A percentile compares a stretch with the other conserved stretches of the same genome.
Conservation (phyloP, 1,140 invertebrate genomes). For the Camponotus vicinus region DNA sequence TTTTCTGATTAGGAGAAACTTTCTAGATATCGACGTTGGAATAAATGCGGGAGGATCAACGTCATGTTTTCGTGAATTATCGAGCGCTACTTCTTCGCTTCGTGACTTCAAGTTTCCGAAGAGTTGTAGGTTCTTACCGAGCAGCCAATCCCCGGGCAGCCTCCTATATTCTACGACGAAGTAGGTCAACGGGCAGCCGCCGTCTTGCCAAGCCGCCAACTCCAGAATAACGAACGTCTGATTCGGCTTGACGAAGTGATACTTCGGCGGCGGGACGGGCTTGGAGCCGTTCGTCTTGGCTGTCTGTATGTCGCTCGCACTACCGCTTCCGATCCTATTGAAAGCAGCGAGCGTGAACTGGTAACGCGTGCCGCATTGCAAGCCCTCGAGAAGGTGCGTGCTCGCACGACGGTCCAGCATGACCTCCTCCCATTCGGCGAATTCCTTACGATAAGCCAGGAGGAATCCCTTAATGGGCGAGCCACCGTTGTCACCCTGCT, state of each 20-base stretch:
- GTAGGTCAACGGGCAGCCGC: constrained; percentile 89
- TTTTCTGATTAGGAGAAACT: neutral
- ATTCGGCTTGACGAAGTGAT: constrained; percentile 87
- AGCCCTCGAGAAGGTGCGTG: constrained; percentile 86
- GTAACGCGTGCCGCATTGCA: constrained; percentile 88
- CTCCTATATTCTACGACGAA: constrained; percentile 89
- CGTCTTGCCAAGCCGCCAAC: constrained; percentile 89
- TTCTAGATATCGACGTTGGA: neutral
- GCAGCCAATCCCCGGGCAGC: constrained; percentile 85
- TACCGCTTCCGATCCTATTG: constrained; percentile 87
- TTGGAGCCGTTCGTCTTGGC: constrained; percentile 88
- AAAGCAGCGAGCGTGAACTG: constrained; percentile 87
- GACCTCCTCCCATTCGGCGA: constrained; percentile 88
- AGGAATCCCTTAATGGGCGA: constrained; percentile 87
- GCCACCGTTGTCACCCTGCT: constrained; percentile 86
- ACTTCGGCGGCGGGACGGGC: constrained; percentile 84
- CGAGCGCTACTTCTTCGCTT: constrained; percentile 10
- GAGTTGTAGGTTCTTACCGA: constrained; percentile 75
- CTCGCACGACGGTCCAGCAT: constrained; percentile 82
- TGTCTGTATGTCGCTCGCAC: constrained; percentile 85
- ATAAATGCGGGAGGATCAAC: constrained; percentile 40
- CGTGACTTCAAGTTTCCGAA: constrained; percentile 29
- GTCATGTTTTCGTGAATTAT: constrained; percentile 18
- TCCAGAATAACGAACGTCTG: constrained; percentile 88
- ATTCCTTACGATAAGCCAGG: constrained; percentile 87